phyloP scores from a whole-genome alignment of 2,888 invertebrate genomes.

The Xanthostigma xanthostigma region DNA sequence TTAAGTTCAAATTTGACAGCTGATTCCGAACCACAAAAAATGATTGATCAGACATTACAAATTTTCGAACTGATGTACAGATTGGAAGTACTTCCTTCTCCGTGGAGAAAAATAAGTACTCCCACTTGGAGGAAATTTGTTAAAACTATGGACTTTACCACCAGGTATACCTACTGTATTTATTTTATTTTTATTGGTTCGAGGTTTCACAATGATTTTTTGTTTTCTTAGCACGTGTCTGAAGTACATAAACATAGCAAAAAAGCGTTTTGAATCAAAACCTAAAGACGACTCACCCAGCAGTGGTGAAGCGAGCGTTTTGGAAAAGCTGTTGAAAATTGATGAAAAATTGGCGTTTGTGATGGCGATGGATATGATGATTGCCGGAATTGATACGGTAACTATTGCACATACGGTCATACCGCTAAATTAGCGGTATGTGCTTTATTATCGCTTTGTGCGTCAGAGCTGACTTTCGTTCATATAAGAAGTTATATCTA shows the following conservation, averaged over 20 bases:
- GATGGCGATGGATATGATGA: slow-evolving; percentile 54
- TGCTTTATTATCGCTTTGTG: no score
- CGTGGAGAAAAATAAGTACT: slow-evolving; percentile 23
- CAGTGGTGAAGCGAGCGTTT: slow-evolving; percentile 39
- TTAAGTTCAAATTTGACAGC: slow-evolving; percentile 19
- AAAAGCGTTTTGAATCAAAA: slow-evolving; percentile 13
- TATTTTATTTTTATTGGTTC: no score
- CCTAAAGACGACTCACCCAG: slow-evolving; percentile 23
- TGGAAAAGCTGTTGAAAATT: slow-evolving; percentile 45
- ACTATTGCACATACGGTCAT: no score
- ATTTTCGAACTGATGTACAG: slow-evolving; percentile 20
- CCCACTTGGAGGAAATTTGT: slow-evolving; percentile 22
- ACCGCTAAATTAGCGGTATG: no score
- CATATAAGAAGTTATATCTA: no score
- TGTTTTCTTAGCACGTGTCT: slow-evolving; percentile 16
- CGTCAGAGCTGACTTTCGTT: no score
- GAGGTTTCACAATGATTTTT: background rate
- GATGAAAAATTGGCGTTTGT: slow-evolving; percentile 45
- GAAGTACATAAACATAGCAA: slow-evolving; percentile 20
- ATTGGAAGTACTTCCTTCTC: slow-evolving; percentile 23
- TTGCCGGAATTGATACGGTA: slow-evolving; percentile 60
- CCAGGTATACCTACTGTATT: slow-evolving; percentile 23
- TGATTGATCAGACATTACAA: slow-evolving; percentile 24
- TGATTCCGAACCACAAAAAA: slow-evolving; percentile 25
- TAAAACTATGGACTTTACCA: slow-evolving; percentile 25